A percentile compares a stretch with the other conserved stretches of the same genome.
phyloP scores from a whole-genome alignment of 2,797 vertebrate genomes.

The Apodemus agrarius region DNA sequence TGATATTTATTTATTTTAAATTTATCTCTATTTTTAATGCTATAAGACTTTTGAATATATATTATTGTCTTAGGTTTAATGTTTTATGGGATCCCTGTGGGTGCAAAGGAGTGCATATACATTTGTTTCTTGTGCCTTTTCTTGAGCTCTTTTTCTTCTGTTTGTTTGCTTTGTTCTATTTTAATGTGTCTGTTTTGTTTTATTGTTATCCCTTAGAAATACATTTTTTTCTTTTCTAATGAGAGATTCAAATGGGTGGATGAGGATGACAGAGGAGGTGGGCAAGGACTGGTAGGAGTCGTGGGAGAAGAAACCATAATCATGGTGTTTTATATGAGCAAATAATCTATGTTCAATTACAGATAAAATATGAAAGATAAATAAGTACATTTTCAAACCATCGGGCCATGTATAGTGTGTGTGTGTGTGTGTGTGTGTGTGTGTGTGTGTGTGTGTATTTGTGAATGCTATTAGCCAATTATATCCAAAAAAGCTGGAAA shows the following conservation, averaged over 20 bases:
- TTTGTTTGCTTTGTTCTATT: neutral
- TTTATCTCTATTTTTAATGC: neutral
- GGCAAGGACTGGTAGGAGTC: neutral
- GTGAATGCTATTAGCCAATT: neutral
- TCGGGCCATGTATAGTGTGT: neutral
- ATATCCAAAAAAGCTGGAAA: neutral
- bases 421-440: neutral
- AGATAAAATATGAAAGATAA: neutral
- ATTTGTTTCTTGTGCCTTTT: neutral
- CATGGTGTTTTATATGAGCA: too few species aligned
- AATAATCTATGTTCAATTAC: neutral
- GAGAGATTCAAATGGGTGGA: too few species aligned
- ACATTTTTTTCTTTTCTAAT: neutral
- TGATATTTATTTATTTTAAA: neutral
- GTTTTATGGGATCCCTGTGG: neutral
- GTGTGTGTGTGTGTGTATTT: neutral
- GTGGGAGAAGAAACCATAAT: too few species aligned
- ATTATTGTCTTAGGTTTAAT: neutral
- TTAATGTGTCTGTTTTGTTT: neutral
- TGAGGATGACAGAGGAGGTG: neutral
- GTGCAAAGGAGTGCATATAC: neutral
- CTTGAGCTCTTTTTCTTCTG: neutral
- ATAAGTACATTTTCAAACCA: neutral
- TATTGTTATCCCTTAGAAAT: neutral
- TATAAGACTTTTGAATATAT: neutral